A percentile compares a stretch with the other conserved stretches of the same genome.
Conservation (phyloP, 2,797 vertebrate species). For the Rachycentron canadum region DNA sequence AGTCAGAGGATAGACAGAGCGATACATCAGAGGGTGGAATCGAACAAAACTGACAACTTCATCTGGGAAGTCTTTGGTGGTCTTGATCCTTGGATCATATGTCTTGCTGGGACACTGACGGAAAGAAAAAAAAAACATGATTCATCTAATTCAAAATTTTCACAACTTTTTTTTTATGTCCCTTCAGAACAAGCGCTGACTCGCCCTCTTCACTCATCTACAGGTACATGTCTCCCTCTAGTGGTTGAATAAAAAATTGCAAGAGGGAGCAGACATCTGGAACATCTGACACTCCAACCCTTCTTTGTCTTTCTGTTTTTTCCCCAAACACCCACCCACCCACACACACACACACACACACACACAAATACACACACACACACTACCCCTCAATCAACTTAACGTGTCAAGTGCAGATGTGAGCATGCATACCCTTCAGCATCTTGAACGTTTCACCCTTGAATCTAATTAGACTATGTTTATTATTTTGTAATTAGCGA, state of each 20-base stretch:
- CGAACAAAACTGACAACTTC: slow-evolving; percentile 96
- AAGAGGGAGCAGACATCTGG: slow-evolving; percentile 39
- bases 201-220: background rate
- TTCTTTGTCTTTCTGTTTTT: background rate
- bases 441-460: slow-evolving; percentile 44
- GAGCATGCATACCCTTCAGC: slow-evolving; percentile 41
- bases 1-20: slow-evolving; percentile 87
- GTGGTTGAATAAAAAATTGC: slow-evolving; percentile 57
- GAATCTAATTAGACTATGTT: slow-evolving; percentile 45
- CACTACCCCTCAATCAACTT: slow-evolving; percentile 38
- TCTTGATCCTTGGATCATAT: slow-evolving; percentile 94
- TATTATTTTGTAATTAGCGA: slow-evolving; percentile 56
- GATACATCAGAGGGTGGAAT: slow-evolving; percentile 93
- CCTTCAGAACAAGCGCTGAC: background rate
- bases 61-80: slow-evolving; percentile 96
- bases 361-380: too few species aligned
- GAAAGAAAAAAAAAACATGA: background rate
- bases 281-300: slow-evolving; percentile 51
- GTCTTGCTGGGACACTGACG: slow-evolving; percentile 96
- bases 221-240: slow-evolving; percentile 75
- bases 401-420: slow-evolving; percentile 46
- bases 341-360: too few species aligned
- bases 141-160: background rate
- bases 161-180: background rate
- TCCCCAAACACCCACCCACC: too few species aligned